Percentiles rank a stretch among this genome's conserved stretches.
Conservation (phyloP, 1,140 invertebrate species). For the Zophobas morio region DNA sequence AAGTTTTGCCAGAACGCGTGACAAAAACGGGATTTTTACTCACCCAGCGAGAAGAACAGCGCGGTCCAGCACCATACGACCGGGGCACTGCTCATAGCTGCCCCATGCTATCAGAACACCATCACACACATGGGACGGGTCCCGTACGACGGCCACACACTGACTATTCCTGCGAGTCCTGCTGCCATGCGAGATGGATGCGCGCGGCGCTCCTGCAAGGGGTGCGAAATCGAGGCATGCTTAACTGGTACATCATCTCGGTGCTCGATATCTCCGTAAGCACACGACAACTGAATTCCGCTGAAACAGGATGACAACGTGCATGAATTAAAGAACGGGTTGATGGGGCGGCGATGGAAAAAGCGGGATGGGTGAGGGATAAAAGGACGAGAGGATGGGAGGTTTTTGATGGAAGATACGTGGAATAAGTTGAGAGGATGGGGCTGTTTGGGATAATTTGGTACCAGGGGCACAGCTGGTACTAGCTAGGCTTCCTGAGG, state of each 20-base stretch:
- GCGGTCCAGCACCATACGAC: constrained; percentile 57
- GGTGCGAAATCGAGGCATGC: constrained; percentile 57
- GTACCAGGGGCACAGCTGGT: too few relatives aligned
- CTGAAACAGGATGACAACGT: not conserved
- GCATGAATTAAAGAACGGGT: constrained; percentile 6
- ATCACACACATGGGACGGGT: constrained; percentile 51
- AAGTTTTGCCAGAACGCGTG: too few relatives aligned
- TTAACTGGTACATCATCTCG: constrained; percentile 54
- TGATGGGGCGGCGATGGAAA: not conserved
- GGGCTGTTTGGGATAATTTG: too few relatives aligned
- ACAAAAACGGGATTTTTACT: constrained; percentile 9
- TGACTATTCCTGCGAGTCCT: constrained; percentile 56
- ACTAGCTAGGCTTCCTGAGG: too few relatives aligned
- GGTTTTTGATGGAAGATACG: too few relatives aligned
- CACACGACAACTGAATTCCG: not conserved
- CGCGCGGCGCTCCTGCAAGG: constrained; percentile 53
- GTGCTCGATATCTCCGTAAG: constrained; percentile 48
- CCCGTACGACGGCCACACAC: constrained; percentile 54
- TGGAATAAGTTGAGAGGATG: too few relatives aligned
- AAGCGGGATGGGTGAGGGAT: too few relatives aligned
- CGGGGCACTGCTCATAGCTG: constrained; percentile 55
- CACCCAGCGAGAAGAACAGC: constrained; percentile 56
- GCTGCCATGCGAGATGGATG: constrained; percentile 57
- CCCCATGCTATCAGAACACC: constrained; percentile 56
- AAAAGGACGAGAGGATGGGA: too few relatives aligned